A percentile compares a stretch with the other conserved stretches of the same genome.
These are phyloP conservation scores for Hestina assimilis DNA, from an alignment of 1,140 invertebrate species.

Conservation along the genomic window DNA sequence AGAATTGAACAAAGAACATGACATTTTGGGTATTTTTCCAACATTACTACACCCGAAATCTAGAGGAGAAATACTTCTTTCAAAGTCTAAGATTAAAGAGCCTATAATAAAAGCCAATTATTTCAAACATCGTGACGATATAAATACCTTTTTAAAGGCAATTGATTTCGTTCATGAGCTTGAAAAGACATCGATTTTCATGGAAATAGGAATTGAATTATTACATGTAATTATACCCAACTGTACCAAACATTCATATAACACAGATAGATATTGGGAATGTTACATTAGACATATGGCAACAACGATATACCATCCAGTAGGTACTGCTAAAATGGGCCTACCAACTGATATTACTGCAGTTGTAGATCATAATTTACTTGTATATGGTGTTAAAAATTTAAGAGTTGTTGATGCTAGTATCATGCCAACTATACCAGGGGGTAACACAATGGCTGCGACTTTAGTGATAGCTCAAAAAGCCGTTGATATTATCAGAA, in stretches of 20 bases:
- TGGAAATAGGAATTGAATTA: slow-evolving; percentile 57
- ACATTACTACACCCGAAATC: slow-evolving; percentile 79
- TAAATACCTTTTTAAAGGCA: slow-evolving; percentile 83
- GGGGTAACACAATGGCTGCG: slow-evolving; percentile 88
- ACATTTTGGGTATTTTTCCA: slow-evolving; percentile 69
- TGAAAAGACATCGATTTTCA: slow-evolving; percentile 62
- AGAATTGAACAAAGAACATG: slow-evolving; percentile 64
- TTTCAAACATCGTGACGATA: slow-evolving; percentile 85
- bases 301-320: slow-evolving; percentile 84
- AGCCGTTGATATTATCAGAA: slow-evolving; percentile 85
- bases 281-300: slow-evolving; percentile 82
- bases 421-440: slow-evolving; percentile 87
- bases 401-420: slow-evolving; percentile 89
- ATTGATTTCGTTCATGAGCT: slow-evolving; percentile 69
- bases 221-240: slow-evolving; percentile 61
- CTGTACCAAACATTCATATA: slow-evolving; percentile 65
- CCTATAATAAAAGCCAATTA: slow-evolving; percentile 91
- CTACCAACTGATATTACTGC: slow-evolving; percentile 79
- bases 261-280: slow-evolving; percentile 81
- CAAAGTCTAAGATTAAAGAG: slow-evolving; percentile 60
- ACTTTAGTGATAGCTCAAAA: slow-evolving; percentile 90
- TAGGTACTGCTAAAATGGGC: slow-evolving; percentile 90
- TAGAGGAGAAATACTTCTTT: slow-evolving; percentile 62
- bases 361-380: slow-evolving; percentile 83
- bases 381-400: slow-evolving; percentile 83